These are phyloP conservation scores for Myotis planiceps DNA, from an alignment of 2,797 vertebrate genomes.

Conservation along the genomic window DNA sequence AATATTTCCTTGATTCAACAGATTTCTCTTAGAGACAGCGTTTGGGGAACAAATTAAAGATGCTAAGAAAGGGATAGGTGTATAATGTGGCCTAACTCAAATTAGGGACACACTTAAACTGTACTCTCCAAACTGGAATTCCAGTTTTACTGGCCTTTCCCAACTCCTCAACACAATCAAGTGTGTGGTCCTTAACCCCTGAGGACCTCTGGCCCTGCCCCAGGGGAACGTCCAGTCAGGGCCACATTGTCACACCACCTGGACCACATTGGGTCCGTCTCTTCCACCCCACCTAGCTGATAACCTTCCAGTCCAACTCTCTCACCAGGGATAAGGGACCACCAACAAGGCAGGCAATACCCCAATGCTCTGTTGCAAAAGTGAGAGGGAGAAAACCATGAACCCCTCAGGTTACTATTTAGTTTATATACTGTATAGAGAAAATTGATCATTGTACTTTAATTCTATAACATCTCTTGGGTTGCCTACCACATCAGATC, in stretches of 20 bases:
- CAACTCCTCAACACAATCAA: not conserved
- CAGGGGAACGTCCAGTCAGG: not conserved
- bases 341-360: not conserved
- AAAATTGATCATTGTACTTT: not conserved
- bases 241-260: not conserved
- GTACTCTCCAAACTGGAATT: not conserved
- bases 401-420: not conserved
- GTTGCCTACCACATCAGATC: not conserved
- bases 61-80: not conserved
- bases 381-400: not conserved
- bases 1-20: conserved; percentile 38
- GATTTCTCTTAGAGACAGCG: not conserved
- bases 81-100: not conserved
- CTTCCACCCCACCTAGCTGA: not conserved
- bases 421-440: not conserved
- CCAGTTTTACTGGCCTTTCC: not conserved
- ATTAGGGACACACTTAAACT: not conserved
- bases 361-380: not conserved
- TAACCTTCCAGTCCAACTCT: not conserved
- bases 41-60: conserved; percentile 20
- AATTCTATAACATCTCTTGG: not conserved
- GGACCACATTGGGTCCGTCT: not conserved
- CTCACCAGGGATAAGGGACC: not conserved
- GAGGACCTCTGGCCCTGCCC: not conserved
- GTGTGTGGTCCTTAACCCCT: not conserved